A percentile compares a stretch with the other conserved stretches of the same genome.
phyloP scores from a whole-genome alignment of 2,888 invertebrate genomes.

The Seira ritae region DNA sequence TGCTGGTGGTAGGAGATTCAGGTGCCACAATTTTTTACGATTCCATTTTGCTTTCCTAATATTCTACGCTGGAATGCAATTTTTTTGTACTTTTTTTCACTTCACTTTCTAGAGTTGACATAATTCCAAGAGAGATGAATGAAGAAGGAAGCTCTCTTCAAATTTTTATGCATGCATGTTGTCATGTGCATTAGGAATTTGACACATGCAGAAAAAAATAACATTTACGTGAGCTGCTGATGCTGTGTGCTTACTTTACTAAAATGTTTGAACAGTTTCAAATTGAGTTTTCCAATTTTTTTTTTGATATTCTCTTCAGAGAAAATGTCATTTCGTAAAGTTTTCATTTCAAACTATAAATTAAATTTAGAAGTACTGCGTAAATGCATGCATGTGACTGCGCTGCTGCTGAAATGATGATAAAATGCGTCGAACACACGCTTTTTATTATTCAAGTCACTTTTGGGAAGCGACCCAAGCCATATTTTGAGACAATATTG shows the following conservation, averaged over 20 bases:
- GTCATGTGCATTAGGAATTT: neutral
- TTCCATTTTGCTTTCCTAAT: neutral
- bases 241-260: too few species aligned
- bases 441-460: slow-evolving; percentile 3
- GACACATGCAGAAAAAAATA: neutral
- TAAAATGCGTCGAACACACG: neutral
- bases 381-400: neutral
- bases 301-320: neutral
- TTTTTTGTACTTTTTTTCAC: too few species aligned
- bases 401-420: neutral
- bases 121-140: too few species aligned
- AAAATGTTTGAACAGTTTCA: neutral
- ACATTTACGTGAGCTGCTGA: too few species aligned
- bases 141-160: neutral
- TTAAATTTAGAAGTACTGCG: neutral
- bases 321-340: neutral
- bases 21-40: neutral
- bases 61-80: too few species aligned
- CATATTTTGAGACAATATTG: neutral
- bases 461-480: neutral
- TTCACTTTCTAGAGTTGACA: too few species aligned
- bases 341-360: slow-evolving; percentile 8
- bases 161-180: slow-evolving; percentile 5
- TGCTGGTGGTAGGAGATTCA: neutral
- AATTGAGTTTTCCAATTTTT: neutral